Percentiles rank a stretch among this genome's conserved stretches.
phyloP scores from a whole-genome alignment of 2,797 vertebrate genomes.

The Falco rusticolus region DNA sequence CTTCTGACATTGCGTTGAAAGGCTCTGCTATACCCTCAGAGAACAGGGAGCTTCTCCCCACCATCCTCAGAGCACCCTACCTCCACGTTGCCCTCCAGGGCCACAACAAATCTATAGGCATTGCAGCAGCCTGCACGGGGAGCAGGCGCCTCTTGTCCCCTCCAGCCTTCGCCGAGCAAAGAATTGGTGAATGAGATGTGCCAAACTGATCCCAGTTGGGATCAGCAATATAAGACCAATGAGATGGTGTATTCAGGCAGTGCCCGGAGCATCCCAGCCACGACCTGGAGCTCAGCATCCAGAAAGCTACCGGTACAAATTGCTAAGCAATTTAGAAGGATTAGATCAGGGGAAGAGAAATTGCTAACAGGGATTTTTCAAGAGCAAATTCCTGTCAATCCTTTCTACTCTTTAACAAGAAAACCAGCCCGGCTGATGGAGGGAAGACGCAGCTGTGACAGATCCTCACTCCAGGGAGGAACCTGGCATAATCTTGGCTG shows the following conservation, averaged over 20 bases:
- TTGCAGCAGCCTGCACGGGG: neutral
- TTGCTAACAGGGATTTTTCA: neutral
- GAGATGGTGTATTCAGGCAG: neutral
- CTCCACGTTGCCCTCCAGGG: too few species aligned
- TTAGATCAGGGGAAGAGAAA: neutral
- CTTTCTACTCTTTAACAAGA: neutral
- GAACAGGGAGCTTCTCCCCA: neutral
- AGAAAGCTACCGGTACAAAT: rapidly evolving
- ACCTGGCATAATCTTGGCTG: neutral
- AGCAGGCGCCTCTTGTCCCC: neutral
- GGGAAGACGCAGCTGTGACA: neutral
- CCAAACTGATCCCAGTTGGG: neutral
- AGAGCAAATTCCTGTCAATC: conserved; percentile 8
- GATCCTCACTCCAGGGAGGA: neutral
- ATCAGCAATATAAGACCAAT: neutral
- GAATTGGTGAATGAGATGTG: neutral
- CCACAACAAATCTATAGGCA: neutral
- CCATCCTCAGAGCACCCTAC: neutral
- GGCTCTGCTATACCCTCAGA: neutral
- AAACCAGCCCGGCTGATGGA: neutral
- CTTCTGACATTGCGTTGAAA: conserved; percentile 12
- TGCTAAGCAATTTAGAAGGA: neutral
- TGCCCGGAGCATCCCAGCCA: neutral
- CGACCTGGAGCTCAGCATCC: neutral
- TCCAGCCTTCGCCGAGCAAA: neutral